Evolutionary conservation across 2,888 invertebrate species (phyloP).

Genomic region (Torymus auratus): DNA sequence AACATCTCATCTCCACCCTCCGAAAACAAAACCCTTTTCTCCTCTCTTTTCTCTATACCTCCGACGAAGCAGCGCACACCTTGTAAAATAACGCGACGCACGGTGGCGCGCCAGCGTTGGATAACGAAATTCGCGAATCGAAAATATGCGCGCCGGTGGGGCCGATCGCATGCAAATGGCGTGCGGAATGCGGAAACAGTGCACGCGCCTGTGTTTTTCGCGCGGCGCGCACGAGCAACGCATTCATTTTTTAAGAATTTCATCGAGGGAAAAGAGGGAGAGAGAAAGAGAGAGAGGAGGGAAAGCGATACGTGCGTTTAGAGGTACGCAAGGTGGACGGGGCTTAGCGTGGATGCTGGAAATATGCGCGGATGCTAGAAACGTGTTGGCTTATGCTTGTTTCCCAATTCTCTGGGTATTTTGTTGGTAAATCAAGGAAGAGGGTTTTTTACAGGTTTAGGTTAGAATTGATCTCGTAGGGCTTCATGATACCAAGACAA

Average conservation of each 20-base stretch:
- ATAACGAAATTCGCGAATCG: background rate
- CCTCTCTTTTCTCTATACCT: no score
- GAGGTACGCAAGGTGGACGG: background rate
- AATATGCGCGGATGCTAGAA: constrained; percentile 10
- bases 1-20: no score
- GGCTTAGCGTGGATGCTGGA: constrained; percentile 1
- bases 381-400: no score
- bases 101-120: no score
- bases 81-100: no score
- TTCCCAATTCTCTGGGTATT: no score
- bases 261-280: background rate
- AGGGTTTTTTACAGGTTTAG: no score
- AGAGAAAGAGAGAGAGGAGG: background rate
- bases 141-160: constrained; percentile 14
- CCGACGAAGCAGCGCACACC: no score
- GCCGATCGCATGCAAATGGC: constrained; percentile 37
- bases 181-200: constrained; percentile 35
- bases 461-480: no score
- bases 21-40: no score
- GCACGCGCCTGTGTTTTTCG: background rate
- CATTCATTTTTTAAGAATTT: constrained; percentile 48
- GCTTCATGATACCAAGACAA: no score
- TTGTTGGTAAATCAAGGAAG: no score
- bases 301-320: constrained; percentile 6
- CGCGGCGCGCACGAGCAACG: background rate